These are phyloP conservation scores for Trichacis sp. DNA, from an alignment of 2,888 invertebrate species.

Conservation along the genomic window DNA sequence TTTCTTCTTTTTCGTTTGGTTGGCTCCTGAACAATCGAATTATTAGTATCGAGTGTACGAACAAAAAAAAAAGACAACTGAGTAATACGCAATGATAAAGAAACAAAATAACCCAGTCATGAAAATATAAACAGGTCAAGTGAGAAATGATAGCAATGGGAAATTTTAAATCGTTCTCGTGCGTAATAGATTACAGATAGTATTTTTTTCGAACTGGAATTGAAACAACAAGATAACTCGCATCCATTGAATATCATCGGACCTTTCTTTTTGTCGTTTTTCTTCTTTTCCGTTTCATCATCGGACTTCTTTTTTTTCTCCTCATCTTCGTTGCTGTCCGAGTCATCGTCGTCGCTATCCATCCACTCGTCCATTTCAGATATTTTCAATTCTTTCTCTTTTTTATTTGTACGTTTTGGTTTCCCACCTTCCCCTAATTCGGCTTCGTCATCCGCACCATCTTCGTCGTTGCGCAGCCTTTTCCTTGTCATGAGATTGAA, in stretches of 20 bases:
- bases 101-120: too few species aligned
- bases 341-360: slow-evolving; percentile 80
- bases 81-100: too few species aligned
- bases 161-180: not conserved
- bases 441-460: slow-evolving; percentile 74
- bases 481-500: slow-evolving; percentile 95
- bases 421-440: slow-evolving; percentile 74
- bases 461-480: slow-evolving; percentile 81
- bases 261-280: slow-evolving; percentile 77
- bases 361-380: slow-evolving; percentile 97
- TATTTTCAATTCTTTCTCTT: slow-evolving; percentile 80
- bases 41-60: too few species aligned
- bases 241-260: not conserved
- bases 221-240: slow-evolving; percentile 9
- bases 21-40: not conserved
- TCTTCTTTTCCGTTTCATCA: slow-evolving; percentile 72
- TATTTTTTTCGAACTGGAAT: slow-evolving; percentile 11
- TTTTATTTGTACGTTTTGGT: slow-evolving; percentile 59
- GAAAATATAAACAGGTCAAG: too few species aligned
- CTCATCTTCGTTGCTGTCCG: slow-evolving; percentile 77
- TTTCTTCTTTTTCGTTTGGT: slow-evolving; percentile 73
- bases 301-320: slow-evolving; percentile 72
- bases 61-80: too few species aligned
- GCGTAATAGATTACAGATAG: slow-evolving; percentile 20
- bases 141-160: not conserved